Conservation (phyloP, 30 jellyfish, hydroid and myxozoan genomes). For the Catostylus mosaicus region DNA sequence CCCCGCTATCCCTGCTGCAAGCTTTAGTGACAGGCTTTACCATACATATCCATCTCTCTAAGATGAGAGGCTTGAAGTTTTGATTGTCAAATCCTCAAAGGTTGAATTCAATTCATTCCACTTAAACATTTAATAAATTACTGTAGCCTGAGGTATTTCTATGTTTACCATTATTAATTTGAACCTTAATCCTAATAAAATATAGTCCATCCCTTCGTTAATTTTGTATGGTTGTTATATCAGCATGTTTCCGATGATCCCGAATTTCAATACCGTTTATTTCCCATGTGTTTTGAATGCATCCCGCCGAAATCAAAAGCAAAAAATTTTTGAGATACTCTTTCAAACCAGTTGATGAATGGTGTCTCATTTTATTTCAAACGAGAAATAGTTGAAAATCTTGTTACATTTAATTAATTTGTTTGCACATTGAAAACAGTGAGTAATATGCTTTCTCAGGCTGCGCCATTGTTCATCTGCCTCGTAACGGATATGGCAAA, state of each 20-base stretch:
- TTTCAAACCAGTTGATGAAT: background rate
- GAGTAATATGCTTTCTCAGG: background rate
- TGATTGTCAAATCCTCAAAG: too few relatives aligned
- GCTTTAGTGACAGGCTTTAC: too few relatives aligned
- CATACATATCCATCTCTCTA: too few relatives aligned
- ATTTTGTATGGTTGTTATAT: background rate
- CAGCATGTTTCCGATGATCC: constrained; percentile 4
- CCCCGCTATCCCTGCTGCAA: too few relatives aligned
- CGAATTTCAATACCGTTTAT: background rate
- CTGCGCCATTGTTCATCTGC: constrained; percentile 2
- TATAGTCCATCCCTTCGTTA: background rate
- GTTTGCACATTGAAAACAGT: background rate
- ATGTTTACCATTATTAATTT: background rate
- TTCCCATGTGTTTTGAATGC: background rate
- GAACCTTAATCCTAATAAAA: background rate
- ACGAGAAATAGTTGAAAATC: background rate
- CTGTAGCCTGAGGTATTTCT: background rate
- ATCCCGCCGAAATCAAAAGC: background rate
- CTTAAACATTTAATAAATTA: too few relatives aligned
- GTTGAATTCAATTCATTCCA: too few relatives aligned
- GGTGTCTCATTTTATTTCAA: background rate
- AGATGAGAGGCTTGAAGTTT: too few relatives aligned
- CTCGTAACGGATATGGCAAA: constrained; percentile 36
- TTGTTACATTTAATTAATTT: background rate
- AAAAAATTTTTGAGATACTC: background rate